phyloP scores from a whole-genome alignment of 2,113 vertebrate species.

The Deroptyus accipitrinus region DNA sequence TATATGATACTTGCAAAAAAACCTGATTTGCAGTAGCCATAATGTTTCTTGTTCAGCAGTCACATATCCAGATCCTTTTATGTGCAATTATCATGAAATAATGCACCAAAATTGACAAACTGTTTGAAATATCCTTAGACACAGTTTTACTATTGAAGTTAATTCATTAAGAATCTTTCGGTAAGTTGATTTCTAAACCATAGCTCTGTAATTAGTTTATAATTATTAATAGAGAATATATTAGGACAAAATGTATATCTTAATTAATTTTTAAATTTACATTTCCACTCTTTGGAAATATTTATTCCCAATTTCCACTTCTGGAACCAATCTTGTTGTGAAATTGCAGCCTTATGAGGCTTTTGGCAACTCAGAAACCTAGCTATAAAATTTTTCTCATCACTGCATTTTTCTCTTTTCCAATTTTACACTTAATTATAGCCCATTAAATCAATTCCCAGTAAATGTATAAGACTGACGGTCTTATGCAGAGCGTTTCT shows the following conservation, averaged over 20 bases:
- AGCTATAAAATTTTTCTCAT: conserved; percentile 41
- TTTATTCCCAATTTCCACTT: conserved; percentile 35
- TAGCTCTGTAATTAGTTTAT: background rate
- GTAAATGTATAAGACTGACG: background rate
- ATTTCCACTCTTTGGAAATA: conserved; percentile 23
- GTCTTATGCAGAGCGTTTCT: background rate
- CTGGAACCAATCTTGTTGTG: conserved; percentile 28
- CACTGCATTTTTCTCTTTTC: conserved; percentile 35
- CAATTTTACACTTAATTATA: conserved; percentile 56
- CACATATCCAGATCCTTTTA: conserved; percentile 33
- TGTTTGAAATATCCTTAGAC: conserved; percentile 35
- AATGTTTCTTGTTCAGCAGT: conserved; percentile 14
- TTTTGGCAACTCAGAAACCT: conserved; percentile 36
- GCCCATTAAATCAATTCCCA: conserved; percentile 1
- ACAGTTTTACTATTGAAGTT: conserved; percentile 39
- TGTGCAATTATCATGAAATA: conserved; percentile 53
- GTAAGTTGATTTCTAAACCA: conserved; percentile 26
- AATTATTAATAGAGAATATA: conserved; percentile 7
- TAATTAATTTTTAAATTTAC: conserved; percentile 3
- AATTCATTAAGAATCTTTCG: conserved; percentile 47
- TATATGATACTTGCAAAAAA: background rate
- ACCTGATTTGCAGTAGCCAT: background rate
- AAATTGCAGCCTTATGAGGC: conserved; percentile 44
- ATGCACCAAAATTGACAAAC: conserved; percentile 54
- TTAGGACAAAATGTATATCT: background rate